Conservation (phyloP, 2,113 vertebrate species). For the Petrocephalus microphthalmus region DNA sequence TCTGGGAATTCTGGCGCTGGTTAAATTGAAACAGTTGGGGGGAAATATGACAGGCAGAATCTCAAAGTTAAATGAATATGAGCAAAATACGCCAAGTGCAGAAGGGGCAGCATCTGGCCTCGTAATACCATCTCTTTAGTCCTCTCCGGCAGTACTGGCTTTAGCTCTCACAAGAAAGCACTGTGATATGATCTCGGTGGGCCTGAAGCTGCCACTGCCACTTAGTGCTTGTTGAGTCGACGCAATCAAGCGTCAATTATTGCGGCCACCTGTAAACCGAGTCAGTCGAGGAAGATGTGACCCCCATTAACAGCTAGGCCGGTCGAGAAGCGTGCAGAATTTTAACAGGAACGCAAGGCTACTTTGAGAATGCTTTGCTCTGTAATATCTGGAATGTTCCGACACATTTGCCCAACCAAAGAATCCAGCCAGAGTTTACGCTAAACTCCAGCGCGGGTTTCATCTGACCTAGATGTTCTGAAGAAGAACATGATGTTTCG, state of each 20-base stretch:
- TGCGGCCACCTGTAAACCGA: slow-evolving; percentile 50
- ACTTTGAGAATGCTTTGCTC: not conserved
- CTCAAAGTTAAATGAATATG: slow-evolving; percentile 3
- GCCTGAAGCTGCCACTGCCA: not conserved
- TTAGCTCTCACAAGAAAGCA: slow-evolving; percentile 35
- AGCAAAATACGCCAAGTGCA: not conserved
- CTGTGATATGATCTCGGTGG: not conserved
- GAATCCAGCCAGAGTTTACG: not conserved
- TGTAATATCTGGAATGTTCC: not conserved
- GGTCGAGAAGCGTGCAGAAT: not conserved
- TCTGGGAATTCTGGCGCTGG: not conserved
- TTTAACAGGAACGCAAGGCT: not conserved
- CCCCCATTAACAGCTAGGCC: slow-evolving; percentile 21
- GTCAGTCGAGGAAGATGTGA: slow-evolving; percentile 28
- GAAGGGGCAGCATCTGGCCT: not conserved
- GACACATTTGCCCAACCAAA: not conserved
- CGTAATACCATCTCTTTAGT: not conserved
- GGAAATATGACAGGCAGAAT: slow-evolving; percentile 4
- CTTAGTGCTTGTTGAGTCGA: slow-evolving; percentile 42
- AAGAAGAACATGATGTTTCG: slow-evolving; percentile 39
- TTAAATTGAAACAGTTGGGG: slow-evolving; percentile 1
- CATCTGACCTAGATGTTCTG: slow-evolving; percentile 54
- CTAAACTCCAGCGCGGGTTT: slow-evolving; percentile 24
- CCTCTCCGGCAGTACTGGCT: slow-evolving; percentile 37
- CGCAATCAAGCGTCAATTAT: slow-evolving; percentile 58